A percentile compares a stretch with the other conserved stretches of the same genome.
Conservation (phyloP, 2,888 invertebrate genomes). For the Dryococelus australis region DNA sequence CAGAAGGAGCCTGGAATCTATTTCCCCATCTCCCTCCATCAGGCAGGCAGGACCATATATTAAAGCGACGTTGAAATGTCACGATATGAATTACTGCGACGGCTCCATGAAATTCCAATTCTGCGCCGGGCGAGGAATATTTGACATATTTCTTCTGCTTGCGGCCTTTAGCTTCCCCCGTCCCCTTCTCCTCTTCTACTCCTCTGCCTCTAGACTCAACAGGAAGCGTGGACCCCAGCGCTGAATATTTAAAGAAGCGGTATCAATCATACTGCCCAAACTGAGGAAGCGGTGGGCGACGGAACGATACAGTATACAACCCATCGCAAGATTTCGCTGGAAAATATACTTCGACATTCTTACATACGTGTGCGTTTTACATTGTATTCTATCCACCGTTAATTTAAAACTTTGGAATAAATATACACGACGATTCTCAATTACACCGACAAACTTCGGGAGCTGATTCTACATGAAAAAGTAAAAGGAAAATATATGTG, state of each 20-base stretch:
- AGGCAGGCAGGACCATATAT: not conserved
- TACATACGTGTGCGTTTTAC: too few species aligned
- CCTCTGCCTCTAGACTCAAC: not conserved
- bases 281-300: not conserved
- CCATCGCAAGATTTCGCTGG: too few species aligned
- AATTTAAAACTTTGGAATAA: too few species aligned
- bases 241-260: not conserved
- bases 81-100: conserved; percentile 16
- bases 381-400: too few species aligned
- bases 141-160: conserved; percentile 16
- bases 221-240: not conserved
- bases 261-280: not conserved
- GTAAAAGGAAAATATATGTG: too few species aligned
- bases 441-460: too few species aligned
- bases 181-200: not conserved
- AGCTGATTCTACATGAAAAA: too few species aligned
- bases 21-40: conserved; percentile 9
- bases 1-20: not conserved
- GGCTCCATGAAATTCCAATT: conserved; percentile 16
- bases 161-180: not conserved
- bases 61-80: conserved; percentile 16
- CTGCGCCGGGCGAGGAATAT: conserved; percentile 1
- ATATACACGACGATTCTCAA: too few species aligned
- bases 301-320: not conserved
- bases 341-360: too few species aligned